Evolutionary conservation across 2,888 invertebrate species (phyloP).

Genomic region (Drosophila sordidapex): DNA sequence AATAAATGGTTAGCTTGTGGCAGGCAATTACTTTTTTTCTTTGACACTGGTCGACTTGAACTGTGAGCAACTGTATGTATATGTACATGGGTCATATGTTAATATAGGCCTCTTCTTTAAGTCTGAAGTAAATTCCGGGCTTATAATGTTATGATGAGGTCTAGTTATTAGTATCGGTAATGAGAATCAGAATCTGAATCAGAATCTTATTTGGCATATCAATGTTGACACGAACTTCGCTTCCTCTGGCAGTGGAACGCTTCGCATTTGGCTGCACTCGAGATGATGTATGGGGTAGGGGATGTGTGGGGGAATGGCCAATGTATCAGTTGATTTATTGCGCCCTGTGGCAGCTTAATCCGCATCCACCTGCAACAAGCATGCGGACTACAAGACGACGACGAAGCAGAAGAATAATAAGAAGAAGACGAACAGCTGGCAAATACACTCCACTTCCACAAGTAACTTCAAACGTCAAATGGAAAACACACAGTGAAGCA

Average conservation of each 20-base stretch:
- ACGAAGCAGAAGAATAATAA: background rate
- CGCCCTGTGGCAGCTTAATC: constrained; percentile 50
- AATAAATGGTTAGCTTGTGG: too few relatives aligned
- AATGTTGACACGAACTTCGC: constrained; percentile 55
- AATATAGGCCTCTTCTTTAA: background rate
- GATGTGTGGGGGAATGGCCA: constrained; percentile 21
- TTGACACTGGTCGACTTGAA: too few relatives aligned
- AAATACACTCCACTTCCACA: constrained; percentile 21
- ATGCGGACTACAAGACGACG: background rate
- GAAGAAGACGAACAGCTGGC: constrained; percentile 37
- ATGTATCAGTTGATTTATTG: constrained; percentile 74
- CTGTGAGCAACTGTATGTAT: too few relatives aligned
- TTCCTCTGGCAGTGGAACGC: constrained; percentile 16
- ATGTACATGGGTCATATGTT: background rate
- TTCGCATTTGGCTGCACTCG: constrained; percentile 68
- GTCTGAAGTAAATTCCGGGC: constrained; percentile 2
- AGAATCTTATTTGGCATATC: constrained; percentile 49
- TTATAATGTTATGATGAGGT: background rate
- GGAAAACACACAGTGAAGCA: constrained; percentile 4
- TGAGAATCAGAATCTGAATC: constrained; percentile 28
- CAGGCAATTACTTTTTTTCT: too few relatives aligned
- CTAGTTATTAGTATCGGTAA: constrained; percentile 19
- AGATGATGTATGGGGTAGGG: background rate
- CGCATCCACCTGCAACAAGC: constrained; percentile 52
- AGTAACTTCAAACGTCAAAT: constrained; percentile 20